Evolutionary conservation across 2,797 vertebrate species (phyloP).

Genomic region (Echiichthys vipera): DNA sequence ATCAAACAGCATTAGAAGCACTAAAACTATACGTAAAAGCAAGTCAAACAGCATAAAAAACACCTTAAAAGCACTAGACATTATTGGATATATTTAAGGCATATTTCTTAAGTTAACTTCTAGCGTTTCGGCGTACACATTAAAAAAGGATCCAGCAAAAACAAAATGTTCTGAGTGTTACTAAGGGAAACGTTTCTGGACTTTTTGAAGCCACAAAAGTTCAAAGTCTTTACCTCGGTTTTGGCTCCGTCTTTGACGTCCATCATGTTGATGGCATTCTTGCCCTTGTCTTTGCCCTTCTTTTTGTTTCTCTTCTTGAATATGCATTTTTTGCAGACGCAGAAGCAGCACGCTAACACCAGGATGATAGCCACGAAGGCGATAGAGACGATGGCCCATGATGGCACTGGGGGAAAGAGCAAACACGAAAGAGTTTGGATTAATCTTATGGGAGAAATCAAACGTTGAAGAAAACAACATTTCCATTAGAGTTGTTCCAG

Average conservation of each 20-base stretch:
- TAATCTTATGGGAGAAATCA: slow-evolving; percentile 6
- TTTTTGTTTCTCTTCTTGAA: slow-evolving; percentile 99
- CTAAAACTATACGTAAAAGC: background rate
- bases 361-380: slow-evolving; percentile 97
- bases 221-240: slow-evolving; percentile 92
- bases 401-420: slow-evolving; percentile 89
- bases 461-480: slow-evolving; percentile 1
- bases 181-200: background rate
- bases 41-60: background rate
- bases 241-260: slow-evolving; percentile 96
- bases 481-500: too few species aligned
- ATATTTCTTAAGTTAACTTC: slow-evolving; percentile 1
- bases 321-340: slow-evolving; percentile 99
- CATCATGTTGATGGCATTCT: slow-evolving; percentile 99
- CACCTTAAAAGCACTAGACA: slow-evolving; percentile 9
- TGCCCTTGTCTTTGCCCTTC: slow-evolving; percentile 99
- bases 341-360: slow-evolving; percentile 99
- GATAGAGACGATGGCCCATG: slow-evolving; percentile 98
- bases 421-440: slow-evolving; percentile 21
- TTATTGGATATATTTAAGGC: background rate
- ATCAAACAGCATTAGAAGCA: background rate
- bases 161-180: background rate
- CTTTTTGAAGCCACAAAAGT: slow-evolving; percentile 24
- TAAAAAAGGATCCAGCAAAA: slow-evolving; percentile 1
- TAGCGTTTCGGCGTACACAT: background rate